Base-by-base conservation (phyloP, 2,797 vertebrate species). In the Syngnathus acus region DNA sequence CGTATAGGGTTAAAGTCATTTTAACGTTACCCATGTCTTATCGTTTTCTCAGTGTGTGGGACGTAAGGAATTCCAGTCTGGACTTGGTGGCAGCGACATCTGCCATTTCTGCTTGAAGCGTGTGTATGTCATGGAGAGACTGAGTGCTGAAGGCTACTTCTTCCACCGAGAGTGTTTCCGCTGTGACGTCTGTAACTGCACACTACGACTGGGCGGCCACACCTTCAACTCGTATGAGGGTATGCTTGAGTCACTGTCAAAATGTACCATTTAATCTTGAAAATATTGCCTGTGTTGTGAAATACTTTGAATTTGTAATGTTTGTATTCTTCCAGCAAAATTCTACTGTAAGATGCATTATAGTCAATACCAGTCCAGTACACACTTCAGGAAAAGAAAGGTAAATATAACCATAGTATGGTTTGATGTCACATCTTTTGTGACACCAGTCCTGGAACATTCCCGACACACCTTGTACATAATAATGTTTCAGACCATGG, bases 121-220 rank as follows among this genome's bases (percentile, higher is more conserved):
- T 0, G 95, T 99, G 1, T 98, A 98, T 0, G 92, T 99, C 72
- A 96, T 98, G 95, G 97, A 99, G 90, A 80, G 95, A 2, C 91
- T 98, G 45, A 96, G 95, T 0, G 93, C 95, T 0, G 97, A 98
- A 65, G 95, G 97, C 38, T 92, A 87, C 85, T 97, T 97, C 88
- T 98, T 99, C 87, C 97, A 99, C 70, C 88, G 95, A 0, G 94
- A 98, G 78, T 99, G 97, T 71, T 98, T 99, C 90, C 95, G 94
- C 82, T 99, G 97, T 72, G 82, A 92, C 1, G 48, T 92, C 76
- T 99, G 97, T 9, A 83, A 88, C 26, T 90, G 92, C 69, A 94
- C 92, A 0, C 89, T 99, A 58, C 94, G 93, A 1, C 85, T 97
- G 77, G 94, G 95, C 0, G 91, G 91, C 64, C 94, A 98, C 7